A percentile compares a stretch with the other conserved stretches of the same genome.
phyloP scores from a whole-genome alignment of 2,797 vertebrate species.

The Cryptoblepharus egeriae region DNA sequence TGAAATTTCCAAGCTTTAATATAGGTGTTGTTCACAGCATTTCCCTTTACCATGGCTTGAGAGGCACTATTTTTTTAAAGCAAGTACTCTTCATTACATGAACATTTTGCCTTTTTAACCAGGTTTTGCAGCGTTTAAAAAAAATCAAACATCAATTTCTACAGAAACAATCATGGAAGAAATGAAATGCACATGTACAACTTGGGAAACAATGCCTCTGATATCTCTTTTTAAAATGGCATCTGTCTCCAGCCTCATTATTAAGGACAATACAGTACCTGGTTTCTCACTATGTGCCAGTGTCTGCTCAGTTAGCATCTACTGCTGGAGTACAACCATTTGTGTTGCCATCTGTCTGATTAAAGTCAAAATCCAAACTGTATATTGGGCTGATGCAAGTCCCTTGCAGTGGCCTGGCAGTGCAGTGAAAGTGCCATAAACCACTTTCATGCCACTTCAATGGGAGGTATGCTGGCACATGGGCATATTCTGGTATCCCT shows the following conservation, averaged over 20 bases:
- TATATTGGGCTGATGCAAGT: no score
- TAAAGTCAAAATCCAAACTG: no score
- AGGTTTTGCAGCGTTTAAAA: background rate
- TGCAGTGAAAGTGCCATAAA: no score
- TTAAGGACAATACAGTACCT: background rate
- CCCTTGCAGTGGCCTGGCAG: no score
- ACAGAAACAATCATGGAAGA: background rate
- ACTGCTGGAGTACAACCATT: no score
- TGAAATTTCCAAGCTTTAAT: constrained; percentile 21
- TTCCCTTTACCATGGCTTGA: background rate
- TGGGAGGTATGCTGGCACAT: no score
- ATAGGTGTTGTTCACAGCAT: background rate
- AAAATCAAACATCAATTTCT: background rate
- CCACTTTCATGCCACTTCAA: no score
- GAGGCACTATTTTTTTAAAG: background rate
- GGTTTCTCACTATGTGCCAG: background rate
- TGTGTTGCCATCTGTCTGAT: background rate
- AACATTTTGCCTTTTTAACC: background rate
- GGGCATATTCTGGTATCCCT: no score
- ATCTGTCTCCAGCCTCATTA: background rate
- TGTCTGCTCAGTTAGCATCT: background rate
- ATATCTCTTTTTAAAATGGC: background rate
- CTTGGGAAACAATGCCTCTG: background rate
- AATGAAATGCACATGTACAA: background rate
- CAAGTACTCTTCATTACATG: background rate